A percentile compares a stretch with the other conserved stretches of the same genome.
phyloP scores from a whole-genome alignment of 2,888 invertebrate species.

The Macrophya alboannulata region DNA sequence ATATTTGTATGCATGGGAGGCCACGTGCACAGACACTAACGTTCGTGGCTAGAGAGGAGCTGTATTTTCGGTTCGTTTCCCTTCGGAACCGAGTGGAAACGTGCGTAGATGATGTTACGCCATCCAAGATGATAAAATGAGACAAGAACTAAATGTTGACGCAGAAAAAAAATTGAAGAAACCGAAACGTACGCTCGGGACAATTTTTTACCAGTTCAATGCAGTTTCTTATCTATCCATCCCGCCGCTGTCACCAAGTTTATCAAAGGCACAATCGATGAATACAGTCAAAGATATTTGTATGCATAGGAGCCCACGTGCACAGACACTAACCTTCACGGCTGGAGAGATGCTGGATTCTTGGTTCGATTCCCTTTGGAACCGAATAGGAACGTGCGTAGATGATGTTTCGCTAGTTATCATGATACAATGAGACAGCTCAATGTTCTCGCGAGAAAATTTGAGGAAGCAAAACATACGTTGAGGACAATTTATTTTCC shows the following conservation, averaged over 20 bases:
- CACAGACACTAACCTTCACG: background rate
- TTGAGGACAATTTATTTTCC: background rate
- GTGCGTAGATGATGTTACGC: background rate
- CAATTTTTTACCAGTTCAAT: background rate
- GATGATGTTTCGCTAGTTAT: background rate
- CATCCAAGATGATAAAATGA: background rate
- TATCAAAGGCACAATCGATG: background rate
- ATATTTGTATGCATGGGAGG: constrained; percentile 48
- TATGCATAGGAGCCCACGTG: constrained; percentile 31
- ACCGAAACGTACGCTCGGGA: background rate
- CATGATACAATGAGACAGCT: background rate
- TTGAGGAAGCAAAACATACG: background rate
- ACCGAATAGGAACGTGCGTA: constrained; percentile 10
- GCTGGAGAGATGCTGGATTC: constrained; percentile 19
- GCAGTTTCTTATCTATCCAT: constrained; percentile 10
- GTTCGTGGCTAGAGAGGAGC: background rate
- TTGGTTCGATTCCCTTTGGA: constrained; percentile 9
- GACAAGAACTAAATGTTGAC: background rate
- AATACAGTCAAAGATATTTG: constrained; percentile 40
- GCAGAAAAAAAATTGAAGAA: background rate
- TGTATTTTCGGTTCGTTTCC: constrained; percentile 33
- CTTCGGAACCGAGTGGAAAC: constrained; percentile 2
- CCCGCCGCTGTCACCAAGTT: constrained; percentile 43
- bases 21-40: constrained; percentile 38
- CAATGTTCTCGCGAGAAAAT: background rate